A percentile compares a stretch with the other conserved stretches of the same genome.
phyloP scores from a whole-genome alignment of 2,888 invertebrate genomes.

The Synanthedon formicaeformis region DNA sequence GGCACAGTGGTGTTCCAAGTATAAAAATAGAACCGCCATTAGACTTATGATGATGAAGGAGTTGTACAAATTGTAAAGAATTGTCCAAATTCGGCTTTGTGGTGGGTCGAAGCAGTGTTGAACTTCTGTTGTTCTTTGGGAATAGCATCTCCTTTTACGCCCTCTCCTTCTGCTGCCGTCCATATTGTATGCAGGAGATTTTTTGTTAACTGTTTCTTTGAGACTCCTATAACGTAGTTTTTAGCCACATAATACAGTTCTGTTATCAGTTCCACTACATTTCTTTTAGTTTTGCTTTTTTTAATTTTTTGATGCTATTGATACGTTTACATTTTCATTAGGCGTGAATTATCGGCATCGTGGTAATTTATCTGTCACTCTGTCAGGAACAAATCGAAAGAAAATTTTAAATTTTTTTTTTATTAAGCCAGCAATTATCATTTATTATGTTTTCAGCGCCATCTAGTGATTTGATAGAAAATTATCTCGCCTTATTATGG shows the following conservation, averaged over 20 bases:
- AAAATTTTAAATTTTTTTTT: no score
- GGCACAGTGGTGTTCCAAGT: conserved; percentile 40
- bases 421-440: no score
- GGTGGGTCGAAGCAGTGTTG: not conserved
- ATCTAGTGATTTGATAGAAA: no score
- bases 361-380: no score
- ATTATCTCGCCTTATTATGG: no score
- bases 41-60: conserved; percentile 33
- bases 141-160: conserved; percentile 25
- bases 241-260: not conserved
- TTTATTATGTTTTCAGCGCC: no score
- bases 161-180: conserved; percentile 29
- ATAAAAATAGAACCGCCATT: conserved; percentile 33
- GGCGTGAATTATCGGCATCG: not conserved
- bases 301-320: not conserved
- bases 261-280: not conserved
- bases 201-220: no score
- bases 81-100: conserved; percentile 16
- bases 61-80: conserved; percentile 23
- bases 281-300: not conserved
- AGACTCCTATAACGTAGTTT: no score
- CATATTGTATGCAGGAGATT: conserved; percentile 11
- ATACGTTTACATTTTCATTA: not conserved
- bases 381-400: no score
- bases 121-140: conserved; percentile 8